phyloP scores from a whole-genome alignment of 2,113 vertebrate species.

The Ageneiosus marmoratus region DNA sequence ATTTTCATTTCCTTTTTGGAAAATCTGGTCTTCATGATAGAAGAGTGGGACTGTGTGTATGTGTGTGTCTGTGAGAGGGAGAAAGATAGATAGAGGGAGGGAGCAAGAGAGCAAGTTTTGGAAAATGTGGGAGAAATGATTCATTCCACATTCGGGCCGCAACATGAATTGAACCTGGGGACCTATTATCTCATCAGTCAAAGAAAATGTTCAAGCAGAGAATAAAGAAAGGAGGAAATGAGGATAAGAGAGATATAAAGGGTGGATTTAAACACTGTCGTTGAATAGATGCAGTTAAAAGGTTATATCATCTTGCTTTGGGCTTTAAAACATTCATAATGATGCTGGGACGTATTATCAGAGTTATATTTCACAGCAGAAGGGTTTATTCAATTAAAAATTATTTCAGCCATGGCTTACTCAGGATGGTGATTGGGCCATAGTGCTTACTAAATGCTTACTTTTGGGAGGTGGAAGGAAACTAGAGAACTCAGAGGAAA shows the following conservation, averaged over 20 bases:
- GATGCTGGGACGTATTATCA: neutral
- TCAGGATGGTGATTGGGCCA: neutral
- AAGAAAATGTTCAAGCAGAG: slow-evolving; percentile 66
- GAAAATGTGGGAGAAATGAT: slow-evolving; percentile 88
- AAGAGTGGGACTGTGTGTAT: slow-evolving; percentile 53
- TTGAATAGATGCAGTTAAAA: slow-evolving; percentile 24
- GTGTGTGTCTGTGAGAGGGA: slow-evolving; percentile 45
- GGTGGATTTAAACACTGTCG: slow-evolving; percentile 12
- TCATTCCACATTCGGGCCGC: slow-evolving; percentile 81
- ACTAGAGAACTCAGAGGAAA: neutral
- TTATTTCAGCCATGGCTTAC: neutral
- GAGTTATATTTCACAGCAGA: neutral
- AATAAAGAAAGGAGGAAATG: slow-evolving; percentile 20
- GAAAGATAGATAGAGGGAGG: slow-evolving; percentile 49
- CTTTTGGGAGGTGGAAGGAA: neutral
- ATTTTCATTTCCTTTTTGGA: slow-evolving; percentile 94
- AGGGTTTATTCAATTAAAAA: neutral
- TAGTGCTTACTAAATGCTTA: neutral
- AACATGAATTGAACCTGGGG: slow-evolving; percentile 79
- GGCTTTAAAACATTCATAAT: slow-evolving; percentile 11
- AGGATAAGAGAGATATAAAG: slow-evolving; percentile 10
- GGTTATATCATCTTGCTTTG: slow-evolving; percentile 22
- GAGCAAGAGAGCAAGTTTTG: slow-evolving; percentile 67
- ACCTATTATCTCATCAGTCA: slow-evolving; percentile 71
- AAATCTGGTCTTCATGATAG: slow-evolving; percentile 97